Base-by-base conservation (phyloP, 2,113 vertebrate species). In the Zonotrichia leucophrys region DNA sequence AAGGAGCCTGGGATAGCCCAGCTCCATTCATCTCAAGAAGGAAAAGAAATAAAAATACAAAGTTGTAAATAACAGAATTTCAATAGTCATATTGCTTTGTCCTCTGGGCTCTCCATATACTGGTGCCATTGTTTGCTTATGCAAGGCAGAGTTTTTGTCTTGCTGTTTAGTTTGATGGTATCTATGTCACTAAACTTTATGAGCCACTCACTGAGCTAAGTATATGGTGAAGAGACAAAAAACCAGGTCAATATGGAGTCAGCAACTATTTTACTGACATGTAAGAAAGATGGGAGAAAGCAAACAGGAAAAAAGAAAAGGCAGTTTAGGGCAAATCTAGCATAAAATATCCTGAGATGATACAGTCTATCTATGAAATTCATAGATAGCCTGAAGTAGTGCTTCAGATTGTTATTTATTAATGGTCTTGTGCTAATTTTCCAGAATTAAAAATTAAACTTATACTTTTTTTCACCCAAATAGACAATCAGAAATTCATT, bases 131-230 rank as follows among this genome's bases (percentile, higher is more conserved):
- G 87, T 88, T 94, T 95, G 90, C 79, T 96, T 87, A 37, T 23
- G 44, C 39, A 68, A 82, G 81, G 52, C 82, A 90, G 69, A 92
- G 44, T 55, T 94, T 96, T 93, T 89, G 68, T 90, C 77, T 63
- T 72, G 39, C 73, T 96, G 75, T 95, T 91, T 70, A 60, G 60
- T 92, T 81, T 89, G 72, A 86, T 91, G 64, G 53, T 73, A 66
- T 91, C 94, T 93, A 67, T 87, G 91, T 83, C 58, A 92, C 72
- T 74, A 95, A 96, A 94, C 69, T 91, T 83, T 87, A 90, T 52
- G 63, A 77, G 41, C 92, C 92, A 49, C 90, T 96, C 55, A 72
- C 83, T 94, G 81, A 92, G 95, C 75, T 96, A 92, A 94, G 92
- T 87, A 66, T 79, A 72, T 83, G 79, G 68, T 87, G 92, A 95